Conservation (phyloP, 2,888 invertebrate species). For the Germaria angustata region DNA sequence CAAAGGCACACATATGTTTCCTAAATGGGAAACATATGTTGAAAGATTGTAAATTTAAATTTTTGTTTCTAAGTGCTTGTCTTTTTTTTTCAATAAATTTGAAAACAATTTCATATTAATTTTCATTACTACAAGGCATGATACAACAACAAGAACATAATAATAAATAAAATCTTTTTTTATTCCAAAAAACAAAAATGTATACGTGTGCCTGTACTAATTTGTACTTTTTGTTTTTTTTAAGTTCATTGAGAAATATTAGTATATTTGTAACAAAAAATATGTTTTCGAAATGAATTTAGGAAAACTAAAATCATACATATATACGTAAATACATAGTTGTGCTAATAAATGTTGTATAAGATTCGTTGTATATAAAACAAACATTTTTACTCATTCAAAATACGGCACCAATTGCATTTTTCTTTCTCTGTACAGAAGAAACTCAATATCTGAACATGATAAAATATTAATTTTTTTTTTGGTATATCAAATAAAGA, state of each 20-base stretch:
- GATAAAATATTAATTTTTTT: too few species aligned
- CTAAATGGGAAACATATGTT: not conserved
- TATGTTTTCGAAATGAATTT: too few species aligned
- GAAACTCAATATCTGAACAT: too few species aligned
- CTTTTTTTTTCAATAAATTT: conserved; percentile 12
- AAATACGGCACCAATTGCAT: too few species aligned
- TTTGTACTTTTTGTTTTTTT: conserved; percentile 18
- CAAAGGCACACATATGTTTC: not conserved
- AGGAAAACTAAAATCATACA: too few species aligned
- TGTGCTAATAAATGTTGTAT: not conserved
- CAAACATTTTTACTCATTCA: too few species aligned
- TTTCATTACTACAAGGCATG: conserved; percentile 1
- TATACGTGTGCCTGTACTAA: conserved; percentile 6
- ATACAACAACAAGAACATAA: too few species aligned
- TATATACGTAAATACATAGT: not conserved
- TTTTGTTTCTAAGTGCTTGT: not conserved
- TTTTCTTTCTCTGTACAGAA: too few species aligned
- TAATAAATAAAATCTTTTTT: conserved; percentile 9
- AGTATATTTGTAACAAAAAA: too few species aligned
- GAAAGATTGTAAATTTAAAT: conserved; percentile 36
- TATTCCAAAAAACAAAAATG: too few species aligned
- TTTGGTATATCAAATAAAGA: too few species aligned
- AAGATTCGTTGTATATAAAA: not conserved
- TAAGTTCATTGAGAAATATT: too few species aligned
- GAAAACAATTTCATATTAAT: conserved; percentile 6